These are phyloP conservation scores for Argopecten irradians DNA, from an alignment of 1,140 invertebrate genomes.

Conservation along the genomic window DNA sequence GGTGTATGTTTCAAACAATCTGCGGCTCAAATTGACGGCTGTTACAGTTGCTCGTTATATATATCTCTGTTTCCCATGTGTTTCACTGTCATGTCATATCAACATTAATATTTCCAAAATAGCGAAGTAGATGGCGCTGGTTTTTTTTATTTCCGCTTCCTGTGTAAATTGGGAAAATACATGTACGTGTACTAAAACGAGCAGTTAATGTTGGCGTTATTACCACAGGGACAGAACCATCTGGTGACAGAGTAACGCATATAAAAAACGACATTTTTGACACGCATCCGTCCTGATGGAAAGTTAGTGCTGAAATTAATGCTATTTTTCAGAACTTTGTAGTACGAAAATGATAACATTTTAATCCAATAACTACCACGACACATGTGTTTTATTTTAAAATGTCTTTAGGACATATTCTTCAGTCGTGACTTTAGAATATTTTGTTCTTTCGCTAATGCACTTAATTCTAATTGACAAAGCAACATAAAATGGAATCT, in stretches of 20 bases:
- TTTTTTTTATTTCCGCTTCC: slow-evolving; percentile 18
- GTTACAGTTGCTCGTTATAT: neutral
- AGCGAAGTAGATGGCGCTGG: slow-evolving; percentile 14
- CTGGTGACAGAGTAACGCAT: neutral
- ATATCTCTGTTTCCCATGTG: neutral
- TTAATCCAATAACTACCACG: neutral
- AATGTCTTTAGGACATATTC: neutral
- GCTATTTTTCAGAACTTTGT: neutral
- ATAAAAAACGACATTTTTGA: neutral
- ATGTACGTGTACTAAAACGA: neutral
- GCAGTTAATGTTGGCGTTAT: neutral
- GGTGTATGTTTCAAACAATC: slow-evolving; percentile 6
- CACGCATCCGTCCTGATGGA: neutral
- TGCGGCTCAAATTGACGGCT: neutral
- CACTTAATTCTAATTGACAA: no score
- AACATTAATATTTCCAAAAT: slow-evolving; percentile 23
- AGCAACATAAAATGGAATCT: no score
- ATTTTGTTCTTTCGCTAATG: no score
- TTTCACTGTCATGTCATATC: slow-evolving; percentile 18
- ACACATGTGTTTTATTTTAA: neutral
- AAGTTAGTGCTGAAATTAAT: slow-evolving; percentile 2
- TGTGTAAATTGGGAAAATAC: slow-evolving; percentile 10
- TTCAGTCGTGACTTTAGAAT: neutral
- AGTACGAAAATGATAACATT: neutral
- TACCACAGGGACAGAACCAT: neutral